phyloP scores from a whole-genome alignment of 2,888 invertebrate genomes.

The Eledona agricola region DNA sequence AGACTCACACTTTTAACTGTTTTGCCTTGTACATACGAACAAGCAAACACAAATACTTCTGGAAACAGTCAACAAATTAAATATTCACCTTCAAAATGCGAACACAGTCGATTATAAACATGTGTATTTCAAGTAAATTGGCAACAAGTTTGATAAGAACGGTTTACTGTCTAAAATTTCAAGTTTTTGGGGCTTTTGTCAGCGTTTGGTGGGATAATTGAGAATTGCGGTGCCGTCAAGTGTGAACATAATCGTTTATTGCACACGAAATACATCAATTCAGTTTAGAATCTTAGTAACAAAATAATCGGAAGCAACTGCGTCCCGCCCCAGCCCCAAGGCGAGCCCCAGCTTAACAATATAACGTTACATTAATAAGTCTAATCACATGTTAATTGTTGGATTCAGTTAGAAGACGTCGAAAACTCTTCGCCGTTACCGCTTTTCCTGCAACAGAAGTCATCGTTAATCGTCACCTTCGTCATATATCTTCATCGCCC shows the following conservation, averaged over 20 bases:
- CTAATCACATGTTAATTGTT: slow-evolving; percentile 40
- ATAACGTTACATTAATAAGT: slow-evolving; percentile 41
- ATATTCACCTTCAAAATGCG: no score
- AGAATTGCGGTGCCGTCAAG: slow-evolving; percentile 22
- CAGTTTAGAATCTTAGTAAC: slow-evolving; percentile 39
- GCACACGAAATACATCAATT: slow-evolving; percentile 50
- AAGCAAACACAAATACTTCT: no score
- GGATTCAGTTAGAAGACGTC: slow-evolving; percentile 46
- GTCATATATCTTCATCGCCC: slow-evolving; percentile 23
- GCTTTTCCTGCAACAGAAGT: slow-evolving; percentile 47
- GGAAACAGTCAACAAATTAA: no score
- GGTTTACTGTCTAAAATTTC: no score
- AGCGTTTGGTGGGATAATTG: slow-evolving; percentile 3
- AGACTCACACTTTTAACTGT: no score
- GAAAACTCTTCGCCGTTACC: slow-evolving; percentile 44
- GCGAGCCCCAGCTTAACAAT: slow-evolving; percentile 43
- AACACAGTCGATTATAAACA: no score
- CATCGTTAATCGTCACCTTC: slow-evolving; percentile 12
- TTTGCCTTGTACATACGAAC: no score
- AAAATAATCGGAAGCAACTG: slow-evolving; percentile 42
- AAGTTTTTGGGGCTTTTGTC: no score
- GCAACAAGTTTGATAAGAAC: no score
- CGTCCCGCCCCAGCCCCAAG: slow-evolving; percentile 52
- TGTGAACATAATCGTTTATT: slow-evolving; percentile 44
- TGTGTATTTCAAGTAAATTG: no score